Percentiles rank a stretch among this genome's conserved stretches.
Conservation (phyloP, 2,797 vertebrate genomes). For the Cyclura pinguis region DNA sequence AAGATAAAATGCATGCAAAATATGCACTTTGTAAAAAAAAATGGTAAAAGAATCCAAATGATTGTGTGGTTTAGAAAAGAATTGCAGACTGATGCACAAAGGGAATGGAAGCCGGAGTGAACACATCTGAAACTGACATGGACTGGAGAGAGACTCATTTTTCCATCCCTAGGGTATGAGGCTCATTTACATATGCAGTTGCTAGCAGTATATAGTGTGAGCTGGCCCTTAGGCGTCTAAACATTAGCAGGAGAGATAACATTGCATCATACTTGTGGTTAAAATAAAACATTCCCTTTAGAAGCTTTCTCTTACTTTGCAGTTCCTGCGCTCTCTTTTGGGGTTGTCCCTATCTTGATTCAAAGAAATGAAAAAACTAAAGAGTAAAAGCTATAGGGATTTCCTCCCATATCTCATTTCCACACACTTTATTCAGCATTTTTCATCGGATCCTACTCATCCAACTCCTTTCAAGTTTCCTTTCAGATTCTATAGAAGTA, state of each 20-base stretch:
- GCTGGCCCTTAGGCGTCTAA: constrained; percentile 24
- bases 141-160: not conserved
- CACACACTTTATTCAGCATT: not conserved
- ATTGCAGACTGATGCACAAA: not conserved
- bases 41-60: not conserved
- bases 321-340: not conserved
- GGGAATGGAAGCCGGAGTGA: not conserved
- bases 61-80: not conserved
- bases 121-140: not conserved
- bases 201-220: not conserved
- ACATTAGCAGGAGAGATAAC: not conserved
- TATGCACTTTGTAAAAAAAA: not conserved
- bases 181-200: not conserved
- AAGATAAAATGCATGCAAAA: not conserved
- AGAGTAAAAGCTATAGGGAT: rapidly evolving
- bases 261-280: not conserved
- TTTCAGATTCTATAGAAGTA: not conserved
- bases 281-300: not conserved
- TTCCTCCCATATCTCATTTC: constrained; percentile 2
- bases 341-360: not conserved
- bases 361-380: not conserved
- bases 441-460: constrained; percentile 32
- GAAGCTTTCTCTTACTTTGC: not conserved
- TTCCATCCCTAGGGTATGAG: not conserved
- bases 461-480: constrained; percentile 18